phyloP scores from a whole-genome alignment of 2,113 vertebrate genomes.

The Paradoxurus hermaphroditus region DNA sequence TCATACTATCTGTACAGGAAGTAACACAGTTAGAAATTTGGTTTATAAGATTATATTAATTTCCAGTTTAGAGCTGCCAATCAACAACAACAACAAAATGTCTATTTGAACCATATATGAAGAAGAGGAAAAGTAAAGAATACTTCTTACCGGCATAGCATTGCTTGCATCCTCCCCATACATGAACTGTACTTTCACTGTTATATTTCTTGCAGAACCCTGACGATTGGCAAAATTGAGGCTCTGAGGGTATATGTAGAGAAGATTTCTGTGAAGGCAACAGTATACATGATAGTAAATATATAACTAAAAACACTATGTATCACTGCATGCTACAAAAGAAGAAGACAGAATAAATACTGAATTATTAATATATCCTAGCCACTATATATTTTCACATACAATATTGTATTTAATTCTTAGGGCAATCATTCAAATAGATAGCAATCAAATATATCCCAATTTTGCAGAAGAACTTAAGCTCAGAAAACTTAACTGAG shows the following conservation, averaged over 20 bases:
- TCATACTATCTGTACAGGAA: not conserved
- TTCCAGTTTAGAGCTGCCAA: not conserved
- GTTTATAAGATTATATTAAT: not conserved
- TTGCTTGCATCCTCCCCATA: conserved; percentile 96
- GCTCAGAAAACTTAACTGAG: not conserved
- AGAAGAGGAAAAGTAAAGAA: not conserved
- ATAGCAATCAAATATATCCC: not conserved
- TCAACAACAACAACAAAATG: not conserved
- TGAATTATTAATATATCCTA: not conserved
- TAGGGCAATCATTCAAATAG: conserved; percentile 15
- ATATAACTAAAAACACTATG: conserved; percentile 52
- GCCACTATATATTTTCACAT: not conserved
- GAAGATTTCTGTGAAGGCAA: conserved; percentile 90
- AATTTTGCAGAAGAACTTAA: not conserved
- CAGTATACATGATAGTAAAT: conserved; percentile 38
- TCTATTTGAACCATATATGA: not conserved
- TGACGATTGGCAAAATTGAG: conserved; percentile 99
- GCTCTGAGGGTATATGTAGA: conserved; percentile 97
- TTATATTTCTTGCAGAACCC: conserved; percentile 98
- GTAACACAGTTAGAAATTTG: not conserved
- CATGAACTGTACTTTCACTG: conserved; percentile 99
- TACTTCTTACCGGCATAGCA: conserved; percentile 92
- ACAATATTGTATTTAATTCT: not conserved
- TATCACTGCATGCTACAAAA: not conserved
- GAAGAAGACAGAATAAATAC: not conserved